Percentiles rank a stretch among this genome's conserved stretches.
phyloP scores from a whole-genome alignment of 2,797 vertebrate genomes.

The Pitangus sulphuratus region DNA sequence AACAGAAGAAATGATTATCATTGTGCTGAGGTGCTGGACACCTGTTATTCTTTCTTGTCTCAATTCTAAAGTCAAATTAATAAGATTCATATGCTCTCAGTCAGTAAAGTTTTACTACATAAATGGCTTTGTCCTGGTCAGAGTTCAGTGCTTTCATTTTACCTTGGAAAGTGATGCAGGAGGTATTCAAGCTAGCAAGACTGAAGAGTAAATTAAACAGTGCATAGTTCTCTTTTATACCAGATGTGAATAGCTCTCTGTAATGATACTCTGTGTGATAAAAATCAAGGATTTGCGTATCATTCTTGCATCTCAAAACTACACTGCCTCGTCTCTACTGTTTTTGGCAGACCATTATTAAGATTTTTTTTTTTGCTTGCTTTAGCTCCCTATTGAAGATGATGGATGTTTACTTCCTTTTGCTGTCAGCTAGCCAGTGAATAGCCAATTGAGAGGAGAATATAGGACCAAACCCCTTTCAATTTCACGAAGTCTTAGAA shows the following conservation, averaged over 20 bases:
- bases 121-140: conserved; percentile 34
- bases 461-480: background rate
- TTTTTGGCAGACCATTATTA: conserved; percentile 28
- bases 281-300: conserved; percentile 9
- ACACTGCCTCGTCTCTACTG: background rate
- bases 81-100: background rate
- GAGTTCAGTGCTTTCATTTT: conserved; percentile 28
- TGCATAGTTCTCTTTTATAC: background rate
- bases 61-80: conserved; percentile 54
- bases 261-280: background rate
- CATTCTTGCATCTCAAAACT: conserved; percentile 1
- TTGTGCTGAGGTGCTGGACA: conserved; percentile 44
- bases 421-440: background rate
- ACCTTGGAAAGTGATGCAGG: conserved; percentile 26
- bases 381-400: background rate
- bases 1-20: conserved; percentile 54
- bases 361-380: background rate
- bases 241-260: background rate
- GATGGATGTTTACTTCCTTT: conserved; percentile 13
- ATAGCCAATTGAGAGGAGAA: background rate
- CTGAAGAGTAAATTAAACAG: background rate
- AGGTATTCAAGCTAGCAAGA: background rate
- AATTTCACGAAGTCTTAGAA: conserved; percentile 1
- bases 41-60: conserved; percentile 28
- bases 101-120: conserved; percentile 42